phyloP scores from a whole-genome alignment of 2,113 vertebrate genomes.

The Otis tarda region DNA sequence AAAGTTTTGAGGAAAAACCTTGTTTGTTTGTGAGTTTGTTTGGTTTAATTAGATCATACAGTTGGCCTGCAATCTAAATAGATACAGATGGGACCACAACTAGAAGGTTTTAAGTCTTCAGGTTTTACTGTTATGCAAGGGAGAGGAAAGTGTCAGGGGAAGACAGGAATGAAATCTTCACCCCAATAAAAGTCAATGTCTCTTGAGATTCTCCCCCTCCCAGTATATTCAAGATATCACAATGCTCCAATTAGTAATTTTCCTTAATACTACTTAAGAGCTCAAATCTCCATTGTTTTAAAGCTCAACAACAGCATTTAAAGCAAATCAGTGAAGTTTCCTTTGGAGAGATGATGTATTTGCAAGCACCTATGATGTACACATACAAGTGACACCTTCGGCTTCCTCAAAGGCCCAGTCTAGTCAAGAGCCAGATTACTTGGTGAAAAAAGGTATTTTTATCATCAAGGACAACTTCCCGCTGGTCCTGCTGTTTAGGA shows the following conservation, averaged over 20 bases:
- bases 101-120: not conserved
- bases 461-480: not conserved
- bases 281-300: not conserved
- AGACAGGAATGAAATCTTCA: not conserved
- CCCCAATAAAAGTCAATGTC: not conserved
- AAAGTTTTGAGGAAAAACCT: not conserved
- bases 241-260: not conserved
- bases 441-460: not conserved
- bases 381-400: not conserved
- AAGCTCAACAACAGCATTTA: not conserved
- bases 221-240: not conserved
- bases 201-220: not conserved
- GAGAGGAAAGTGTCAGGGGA: not conserved
- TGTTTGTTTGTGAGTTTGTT: not conserved
- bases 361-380: not conserved
- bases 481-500: not conserved
- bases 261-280: not conserved
- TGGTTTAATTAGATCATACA: constrained; percentile 13
- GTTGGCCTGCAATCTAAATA: not conserved
- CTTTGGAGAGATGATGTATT: not conserved
- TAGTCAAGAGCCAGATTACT: not conserved
- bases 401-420: not conserved
- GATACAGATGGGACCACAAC: constrained; percentile 10
- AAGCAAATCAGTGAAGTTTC: not conserved
- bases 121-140: not conserved